Evolutionary conservation across 2,797 vertebrate genomes (phyloP).

Genomic region (Myotis vivesi): DNA sequence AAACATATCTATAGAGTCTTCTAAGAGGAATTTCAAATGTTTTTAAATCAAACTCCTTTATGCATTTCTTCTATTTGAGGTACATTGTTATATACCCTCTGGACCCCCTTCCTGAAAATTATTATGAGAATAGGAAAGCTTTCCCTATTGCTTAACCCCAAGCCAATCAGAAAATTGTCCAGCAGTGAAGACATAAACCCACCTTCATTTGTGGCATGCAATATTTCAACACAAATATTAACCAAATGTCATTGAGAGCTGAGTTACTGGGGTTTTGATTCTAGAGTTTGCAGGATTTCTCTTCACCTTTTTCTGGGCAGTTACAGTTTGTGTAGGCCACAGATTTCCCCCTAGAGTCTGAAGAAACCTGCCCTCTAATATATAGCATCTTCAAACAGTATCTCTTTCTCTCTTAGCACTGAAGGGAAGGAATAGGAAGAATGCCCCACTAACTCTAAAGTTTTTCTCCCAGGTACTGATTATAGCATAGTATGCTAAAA

Average conservation of each 20-base stretch:
- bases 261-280: background rate
- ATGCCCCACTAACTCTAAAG: background rate
- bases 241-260: background rate
- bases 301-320: background rate
- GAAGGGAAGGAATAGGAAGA: background rate
- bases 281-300: background rate
- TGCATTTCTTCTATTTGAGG: conserved; percentile 24
- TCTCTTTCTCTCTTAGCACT: background rate
- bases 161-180: background rate
- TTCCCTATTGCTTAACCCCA: background rate
- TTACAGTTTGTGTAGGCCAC: background rate
- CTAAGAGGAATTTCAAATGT: background rate
- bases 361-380: conserved; percentile 10
- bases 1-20: background rate
- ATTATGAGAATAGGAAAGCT: background rate
- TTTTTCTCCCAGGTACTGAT: background rate
- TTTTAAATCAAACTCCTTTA: conserved; percentile 11
- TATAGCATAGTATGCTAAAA: background rate
- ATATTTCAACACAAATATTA: background rate
- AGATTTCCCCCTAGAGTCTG: background rate
- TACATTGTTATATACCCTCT: background rate
- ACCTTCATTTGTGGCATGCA: background rate
- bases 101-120: background rate
- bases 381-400: background rate
- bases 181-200: background rate